Conservation (phyloP, 2,113 vertebrate genomes). For the Pheucticus melanocephalus region DNA sequence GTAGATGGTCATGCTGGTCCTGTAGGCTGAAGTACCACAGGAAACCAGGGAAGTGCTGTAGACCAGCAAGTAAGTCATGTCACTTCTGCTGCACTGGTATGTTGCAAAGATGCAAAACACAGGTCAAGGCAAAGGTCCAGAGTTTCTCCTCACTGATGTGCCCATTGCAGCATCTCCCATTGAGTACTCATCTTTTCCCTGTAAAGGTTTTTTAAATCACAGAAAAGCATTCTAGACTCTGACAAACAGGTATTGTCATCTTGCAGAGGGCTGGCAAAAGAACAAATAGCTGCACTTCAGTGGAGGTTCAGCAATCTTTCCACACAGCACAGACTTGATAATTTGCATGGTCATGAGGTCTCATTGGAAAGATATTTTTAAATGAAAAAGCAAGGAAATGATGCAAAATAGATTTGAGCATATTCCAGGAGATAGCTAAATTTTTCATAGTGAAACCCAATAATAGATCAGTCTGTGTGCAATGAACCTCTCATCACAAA, state of each 20-base stretch:
- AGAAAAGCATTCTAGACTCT: not conserved
- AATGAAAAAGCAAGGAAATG: slow-evolving; percentile 32
- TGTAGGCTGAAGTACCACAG: not conserved
- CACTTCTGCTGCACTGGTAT: not conserved
- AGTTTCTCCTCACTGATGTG: not conserved
- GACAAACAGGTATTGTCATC: slow-evolving; percentile 10
- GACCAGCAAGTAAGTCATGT: not conserved
- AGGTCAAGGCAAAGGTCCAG: not conserved
- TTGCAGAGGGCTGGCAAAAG: not conserved
- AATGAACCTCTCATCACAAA: slow-evolving; percentile 17
- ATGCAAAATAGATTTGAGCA: slow-evolving; percentile 20
- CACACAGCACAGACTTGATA: not conserved
- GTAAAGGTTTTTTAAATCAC: not conserved
- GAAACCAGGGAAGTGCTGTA: not conserved
- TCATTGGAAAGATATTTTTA: slow-evolving; percentile 36
- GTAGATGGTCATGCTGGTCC: not conserved
- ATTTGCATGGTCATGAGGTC: slow-evolving; percentile 22
- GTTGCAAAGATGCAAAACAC: not conserved
- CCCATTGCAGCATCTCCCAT: not conserved
- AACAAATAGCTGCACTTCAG: not conserved
- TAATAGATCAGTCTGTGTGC: slow-evolving; percentile 36
- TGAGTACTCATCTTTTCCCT: not conserved
- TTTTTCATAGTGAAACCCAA: not conserved
- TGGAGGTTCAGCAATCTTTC: slow-evolving; percentile 1
- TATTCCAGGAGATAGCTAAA: slow-evolving; percentile 19